These are phyloP conservation scores for Gobius niger DNA, from an alignment of 2,113 vertebrate species.

Conservation along the genomic window DNA sequence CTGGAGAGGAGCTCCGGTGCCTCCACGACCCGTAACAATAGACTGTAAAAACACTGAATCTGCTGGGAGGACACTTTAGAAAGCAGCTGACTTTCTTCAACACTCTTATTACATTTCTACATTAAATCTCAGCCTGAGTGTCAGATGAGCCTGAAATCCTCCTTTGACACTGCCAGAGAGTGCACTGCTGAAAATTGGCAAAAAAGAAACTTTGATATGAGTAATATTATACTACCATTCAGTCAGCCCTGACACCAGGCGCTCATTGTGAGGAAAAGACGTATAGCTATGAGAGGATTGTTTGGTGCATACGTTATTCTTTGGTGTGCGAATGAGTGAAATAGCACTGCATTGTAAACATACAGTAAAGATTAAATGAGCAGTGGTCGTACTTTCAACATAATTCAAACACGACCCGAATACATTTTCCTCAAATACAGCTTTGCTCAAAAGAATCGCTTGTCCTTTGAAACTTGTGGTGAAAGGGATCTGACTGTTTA, in stretches of 20 bases:
- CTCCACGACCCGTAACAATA: conserved; percentile 70
- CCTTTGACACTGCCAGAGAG: conserved; percentile 48
- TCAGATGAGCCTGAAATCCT: conserved; percentile 66
- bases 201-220: conserved; percentile 12
- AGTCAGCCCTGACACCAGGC: neutral
- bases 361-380: too few species aligned
- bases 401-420: too few species aligned
- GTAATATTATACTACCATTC: neutral
- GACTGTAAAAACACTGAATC: conserved; percentile 62
- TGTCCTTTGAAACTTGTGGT: conserved; percentile 46
- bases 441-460: conserved; percentile 16
- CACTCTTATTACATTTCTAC: conserved; percentile 72
- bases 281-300: neutral
- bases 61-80: conserved; percentile 60
- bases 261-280: neutral
- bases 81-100: conserved; percentile 56
- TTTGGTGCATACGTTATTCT: too few species aligned
- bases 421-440: too few species aligned
- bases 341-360: too few species aligned
- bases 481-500: conserved; percentile 51
- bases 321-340: too few species aligned
- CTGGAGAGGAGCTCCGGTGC: conserved; percentile 47
- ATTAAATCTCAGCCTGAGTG: conserved; percentile 68
- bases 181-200: conserved; percentile 24
- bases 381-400: too few species aligned